Evolutionary conservation across 2,113 vertebrate genomes (phyloP).

Genomic region (Psittacara wagleri): DNA sequence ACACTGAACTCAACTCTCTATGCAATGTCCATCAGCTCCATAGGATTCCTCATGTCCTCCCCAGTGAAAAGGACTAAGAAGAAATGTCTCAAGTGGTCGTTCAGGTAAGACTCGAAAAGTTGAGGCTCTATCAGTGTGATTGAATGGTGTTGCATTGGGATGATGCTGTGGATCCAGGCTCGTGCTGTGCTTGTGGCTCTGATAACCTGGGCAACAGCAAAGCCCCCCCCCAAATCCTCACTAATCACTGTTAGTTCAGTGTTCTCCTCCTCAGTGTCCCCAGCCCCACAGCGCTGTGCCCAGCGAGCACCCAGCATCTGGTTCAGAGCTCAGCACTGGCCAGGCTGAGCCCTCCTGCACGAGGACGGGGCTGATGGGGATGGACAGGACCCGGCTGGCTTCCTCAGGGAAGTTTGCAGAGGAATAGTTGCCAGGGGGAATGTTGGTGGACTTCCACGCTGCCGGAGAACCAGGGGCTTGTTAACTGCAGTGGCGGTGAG

Average conservation of each 20-base stretch:
- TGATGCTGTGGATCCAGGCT: accelerated
- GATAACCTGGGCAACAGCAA: slow-evolving; percentile 14
- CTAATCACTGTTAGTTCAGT: slow-evolving; percentile 9
- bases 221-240: not conserved
- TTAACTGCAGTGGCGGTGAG: not conserved
- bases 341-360: not conserved
- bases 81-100: not conserved
- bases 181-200: not conserved
- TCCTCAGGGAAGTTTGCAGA: not conserved
- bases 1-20: not conserved
- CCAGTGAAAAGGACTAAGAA: not conserved
- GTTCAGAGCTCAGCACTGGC: not conserved
- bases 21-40: not conserved
- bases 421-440: slow-evolving; percentile 47
- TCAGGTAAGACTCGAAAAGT: not conserved
- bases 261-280: not conserved
- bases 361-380: not conserved
- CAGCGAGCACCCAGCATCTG: not conserved
- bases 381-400: not conserved
- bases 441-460: not conserved
- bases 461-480: not conserved
- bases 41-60: not conserved
- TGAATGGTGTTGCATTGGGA: not conserved
- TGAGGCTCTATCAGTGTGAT: not conserved
- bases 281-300: not conserved